A percentile compares a stretch with the other conserved stretches of the same genome.
Conservation (phyloP, 2,113 vertebrate species). For the Amphilophus citrinellus region DNA sequence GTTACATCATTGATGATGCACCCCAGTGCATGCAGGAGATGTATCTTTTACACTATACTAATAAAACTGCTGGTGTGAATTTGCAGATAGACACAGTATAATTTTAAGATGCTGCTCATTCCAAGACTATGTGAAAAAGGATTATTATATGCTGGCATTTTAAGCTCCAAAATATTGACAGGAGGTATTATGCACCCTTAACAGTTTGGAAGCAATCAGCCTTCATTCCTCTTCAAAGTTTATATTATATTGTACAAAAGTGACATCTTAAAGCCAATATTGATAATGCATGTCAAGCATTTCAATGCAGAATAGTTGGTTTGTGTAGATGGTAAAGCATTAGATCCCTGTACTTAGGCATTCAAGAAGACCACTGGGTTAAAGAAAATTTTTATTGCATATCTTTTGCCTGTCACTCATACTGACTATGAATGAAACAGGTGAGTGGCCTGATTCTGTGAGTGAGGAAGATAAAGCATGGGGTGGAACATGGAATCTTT, state of each 20-base stretch:
- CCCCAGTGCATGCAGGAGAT: too few species aligned
- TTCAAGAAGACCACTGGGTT: background rate
- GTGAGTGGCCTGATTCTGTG: constrained; percentile 7
- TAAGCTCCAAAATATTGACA: background rate
- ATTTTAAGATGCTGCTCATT: background rate
- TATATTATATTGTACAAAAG: background rate
- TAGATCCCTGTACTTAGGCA: background rate
- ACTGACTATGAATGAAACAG: background rate
- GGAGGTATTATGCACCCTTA: background rate
- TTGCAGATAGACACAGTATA: background rate
- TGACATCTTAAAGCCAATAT: background rate
- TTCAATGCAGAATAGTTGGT: background rate
- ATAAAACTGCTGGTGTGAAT: background rate
- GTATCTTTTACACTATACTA: background rate
- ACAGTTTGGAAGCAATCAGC: background rate
- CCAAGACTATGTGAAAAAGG: background rate
- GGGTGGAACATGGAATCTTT: background rate
- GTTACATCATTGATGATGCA: too few species aligned
- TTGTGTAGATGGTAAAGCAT: background rate
- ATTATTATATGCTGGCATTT: background rate
- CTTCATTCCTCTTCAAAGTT: background rate
- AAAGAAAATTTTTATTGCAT: background rate
- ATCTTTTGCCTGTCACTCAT: constrained; percentile 1
- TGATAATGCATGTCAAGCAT: background rate
- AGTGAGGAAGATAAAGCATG: background rate